Evolutionary conservation across 2,113 vertebrate genomes (phyloP).

Genomic region (Labrus mixtus): DNA sequence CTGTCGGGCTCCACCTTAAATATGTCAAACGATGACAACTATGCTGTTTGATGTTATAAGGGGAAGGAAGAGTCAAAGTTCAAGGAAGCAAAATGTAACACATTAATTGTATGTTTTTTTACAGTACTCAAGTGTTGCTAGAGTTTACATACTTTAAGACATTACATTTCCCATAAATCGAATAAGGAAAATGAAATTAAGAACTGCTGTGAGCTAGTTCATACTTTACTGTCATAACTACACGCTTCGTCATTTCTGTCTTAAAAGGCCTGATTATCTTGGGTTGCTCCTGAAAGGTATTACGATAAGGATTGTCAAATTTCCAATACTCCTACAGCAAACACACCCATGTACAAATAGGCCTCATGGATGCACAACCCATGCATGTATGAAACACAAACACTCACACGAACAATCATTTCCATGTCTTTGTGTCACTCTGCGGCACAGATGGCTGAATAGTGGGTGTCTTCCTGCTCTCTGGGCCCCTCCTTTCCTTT

Average conservation of each 20-base stretch:
- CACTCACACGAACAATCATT: constrained; percentile 20
- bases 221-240: background rate
- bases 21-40: background rate
- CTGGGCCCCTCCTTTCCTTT: constrained; percentile 49
- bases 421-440: constrained; percentile 57
- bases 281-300: constrained; percentile 1
- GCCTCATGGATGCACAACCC: constrained; percentile 26
- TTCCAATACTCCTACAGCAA: constrained; percentile 27
- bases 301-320: constrained; percentile 25
- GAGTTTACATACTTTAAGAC: background rate
- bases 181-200: background rate
- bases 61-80: background rate
- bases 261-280: constrained; percentile 17
- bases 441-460: constrained; percentile 79
- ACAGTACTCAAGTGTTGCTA: background rate
- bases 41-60: background rate
- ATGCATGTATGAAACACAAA: constrained; percentile 34
- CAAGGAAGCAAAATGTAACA: background rate
- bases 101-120: background rate
- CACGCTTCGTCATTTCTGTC: background rate
- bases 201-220: background rate
- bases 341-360: constrained; percentile 43
- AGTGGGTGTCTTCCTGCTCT: constrained; percentile 75
- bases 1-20: too few relatives aligned
- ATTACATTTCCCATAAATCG: background rate